phyloP scores from a whole-genome alignment of 2,888 invertebrate species.

The Isoperla grammatica region DNA sequence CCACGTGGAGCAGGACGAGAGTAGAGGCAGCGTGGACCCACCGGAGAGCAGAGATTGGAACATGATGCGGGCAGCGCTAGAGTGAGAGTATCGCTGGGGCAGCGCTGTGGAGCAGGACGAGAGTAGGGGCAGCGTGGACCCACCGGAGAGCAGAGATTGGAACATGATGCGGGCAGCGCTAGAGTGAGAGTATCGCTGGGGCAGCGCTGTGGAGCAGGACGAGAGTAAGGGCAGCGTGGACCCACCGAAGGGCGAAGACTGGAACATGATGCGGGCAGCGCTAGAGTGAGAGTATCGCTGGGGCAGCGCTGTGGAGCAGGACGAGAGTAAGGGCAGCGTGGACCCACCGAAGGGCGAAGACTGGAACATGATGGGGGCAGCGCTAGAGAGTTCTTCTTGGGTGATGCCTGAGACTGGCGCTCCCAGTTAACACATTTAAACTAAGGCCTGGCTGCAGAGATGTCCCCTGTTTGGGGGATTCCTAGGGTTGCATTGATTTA shows the following conservation, averaged over 20 bases:
- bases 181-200: constrained; percentile 78
- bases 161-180: constrained; percentile 84
- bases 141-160: constrained; percentile 66
- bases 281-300: constrained; percentile 78
- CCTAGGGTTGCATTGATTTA: no score
- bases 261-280: constrained; percentile 85
- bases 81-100: constrained; percentile 71
- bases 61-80: constrained; percentile 82
- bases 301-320: constrained; percentile 57
- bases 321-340: constrained; percentile 51
- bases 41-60: constrained; percentile 73
- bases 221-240: constrained; percentile 53
- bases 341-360: constrained; percentile 61
- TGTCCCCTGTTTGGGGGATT: no score
- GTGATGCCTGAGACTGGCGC: no score
- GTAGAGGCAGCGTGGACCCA: constrained; percentile 54
- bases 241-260: constrained; percentile 64
- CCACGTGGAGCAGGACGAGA: no score
- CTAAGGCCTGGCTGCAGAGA: no score
- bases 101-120: constrained; percentile 58
- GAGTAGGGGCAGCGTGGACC: constrained; percentile 53
- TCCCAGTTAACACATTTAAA: no score
- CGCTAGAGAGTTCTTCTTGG: constrained; percentile 78
- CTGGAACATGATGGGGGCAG: constrained; percentile 86
- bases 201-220: no score